Evolutionary conservation across 1,140 invertebrate genomes (phyloP), one percentile per base, ranked within the genome.

Genomic region (Pogonomyrmex californicus): DNA sequence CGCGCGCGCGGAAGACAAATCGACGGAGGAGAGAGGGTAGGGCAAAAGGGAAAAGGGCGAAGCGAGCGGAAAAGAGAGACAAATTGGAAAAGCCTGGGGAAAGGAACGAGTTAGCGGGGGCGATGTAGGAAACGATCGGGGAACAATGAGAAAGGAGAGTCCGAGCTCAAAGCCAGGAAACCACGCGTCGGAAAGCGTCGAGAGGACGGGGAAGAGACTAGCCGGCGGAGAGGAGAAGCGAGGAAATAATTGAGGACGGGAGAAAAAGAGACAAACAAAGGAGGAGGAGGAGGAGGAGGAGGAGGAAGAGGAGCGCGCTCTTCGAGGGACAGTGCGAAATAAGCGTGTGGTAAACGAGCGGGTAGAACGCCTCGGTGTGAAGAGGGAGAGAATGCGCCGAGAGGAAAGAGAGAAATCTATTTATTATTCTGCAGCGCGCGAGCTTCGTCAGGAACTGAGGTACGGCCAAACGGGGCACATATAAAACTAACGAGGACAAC

Each of bases 1-100:
- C 54, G 79, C 56, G 66, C 56, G 66, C 51, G 79, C 68, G 79
- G 79, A 83, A 83, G 79, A 83, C 79, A 83, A 83, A 83, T 83
- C 54, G 79, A 73, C 54, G n/a, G 12, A n/a, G 68, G 56, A 49
- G 79, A 56, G 38, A 71, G 33, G 17, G 62, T 17, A 73, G 60
- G 41, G 75, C 12, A 23, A 68, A 62, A 81, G 86, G 71, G 86
- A 87, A 89, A 87, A 86, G 75, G 85, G 83, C 68, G 81, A 78
- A 86, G 68, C 77, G 82, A 60, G 85, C 77, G 54, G 81, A 87
- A 73, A 75, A 81, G 60, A 85, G 66, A 75, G 79, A 83, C 79
- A 83, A 83, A 83, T 83, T 83, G 79, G 68, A 75, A 83, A 68
- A 76, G 62, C 30, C 62, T 51, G 38, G 82, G n/a, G 63, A 88